Evolutionary conservation across 2,797 vertebrate genomes (phyloP).

Genomic region (Oophaga sylvatica): DNA sequence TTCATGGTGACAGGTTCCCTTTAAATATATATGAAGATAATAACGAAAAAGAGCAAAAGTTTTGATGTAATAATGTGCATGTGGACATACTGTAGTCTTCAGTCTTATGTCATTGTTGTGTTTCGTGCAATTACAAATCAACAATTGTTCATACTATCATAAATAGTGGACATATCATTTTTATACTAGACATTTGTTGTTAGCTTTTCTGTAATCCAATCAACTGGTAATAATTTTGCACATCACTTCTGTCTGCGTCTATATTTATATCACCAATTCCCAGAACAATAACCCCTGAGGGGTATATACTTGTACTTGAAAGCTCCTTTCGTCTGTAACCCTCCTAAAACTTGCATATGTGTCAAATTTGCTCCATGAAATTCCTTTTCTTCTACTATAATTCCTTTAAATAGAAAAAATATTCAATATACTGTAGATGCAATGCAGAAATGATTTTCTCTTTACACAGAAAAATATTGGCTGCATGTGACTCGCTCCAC

Average conservation of each 20-base stretch:
- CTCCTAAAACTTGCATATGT: not conserved
- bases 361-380: not conserved
- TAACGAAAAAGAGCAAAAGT: not conserved
- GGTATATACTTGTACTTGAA: not conserved
- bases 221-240: not conserved
- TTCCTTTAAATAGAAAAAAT: not conserved
- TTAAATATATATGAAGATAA: too few relatives aligned
- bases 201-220: not conserved
- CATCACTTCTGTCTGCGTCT: not conserved
- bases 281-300: slow-evolving; percentile 1
- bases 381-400: not conserved
- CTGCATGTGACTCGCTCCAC: too few relatives aligned
- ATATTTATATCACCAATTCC: slow-evolving; percentile 6
- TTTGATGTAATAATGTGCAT: not conserved
- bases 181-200: not conserved
- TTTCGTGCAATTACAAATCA: not conserved
- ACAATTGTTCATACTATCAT: not conserved
- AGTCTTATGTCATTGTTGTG: not conserved
- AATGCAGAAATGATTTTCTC: not conserved
- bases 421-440: not conserved
- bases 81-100: not conserved
- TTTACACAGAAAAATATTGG: not conserved
- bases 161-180: not conserved
- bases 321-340: not conserved
- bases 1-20: too few relatives aligned